Evolutionary conservation across 2,888 invertebrate species (phyloP), one percentile per base, ranked within the genome.

Genomic region (Leucania comma): DNA sequence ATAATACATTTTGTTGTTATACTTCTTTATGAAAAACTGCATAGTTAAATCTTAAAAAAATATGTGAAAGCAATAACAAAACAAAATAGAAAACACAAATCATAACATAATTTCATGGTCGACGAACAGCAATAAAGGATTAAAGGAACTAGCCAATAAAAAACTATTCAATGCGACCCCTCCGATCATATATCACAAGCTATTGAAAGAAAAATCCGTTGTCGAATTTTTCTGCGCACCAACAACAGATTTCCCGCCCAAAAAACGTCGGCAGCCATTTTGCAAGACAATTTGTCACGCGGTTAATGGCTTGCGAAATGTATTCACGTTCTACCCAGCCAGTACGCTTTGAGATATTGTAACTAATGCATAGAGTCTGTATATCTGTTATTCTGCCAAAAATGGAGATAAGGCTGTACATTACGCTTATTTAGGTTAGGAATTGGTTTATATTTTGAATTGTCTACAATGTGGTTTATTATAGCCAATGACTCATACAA

Each of bases 271-370:
- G 84, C 91, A 87, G 94, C 95, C 95, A 95, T 95, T 93, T 95
- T 95, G 94, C 87, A 64, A 86, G 86, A 89, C 94, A 90, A 96
- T 97, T 96, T 96, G 95, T 97, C 97, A 96, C 92, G 83, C 88
- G 95, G 91, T 95, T 96, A 97, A 97, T 97, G 96, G 96, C 90
- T 94, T 95, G 96, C 95, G 93, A 96, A 96, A 96, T 96, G 91
- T 94, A 95, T 94, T 93, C 94, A 93, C 84, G 83, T 87, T 85
- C 80, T 80, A 80, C 83, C 68, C 83, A 86, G 85, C 85, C 87
- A 88, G 87, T 83, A 82, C 63, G 85, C 81, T 82, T 83, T 83
- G 85, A 85, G 83, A 87, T 85, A 85, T 86, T 80, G 75, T 80
- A 84, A 80, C 86, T 87, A 85, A 85, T 81, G 83, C 80, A 85